These are phyloP conservation scores for Nephrotoma flavescens DNA, from an alignment of 2,888 invertebrate genomes.

Conservation along the genomic window DNA sequence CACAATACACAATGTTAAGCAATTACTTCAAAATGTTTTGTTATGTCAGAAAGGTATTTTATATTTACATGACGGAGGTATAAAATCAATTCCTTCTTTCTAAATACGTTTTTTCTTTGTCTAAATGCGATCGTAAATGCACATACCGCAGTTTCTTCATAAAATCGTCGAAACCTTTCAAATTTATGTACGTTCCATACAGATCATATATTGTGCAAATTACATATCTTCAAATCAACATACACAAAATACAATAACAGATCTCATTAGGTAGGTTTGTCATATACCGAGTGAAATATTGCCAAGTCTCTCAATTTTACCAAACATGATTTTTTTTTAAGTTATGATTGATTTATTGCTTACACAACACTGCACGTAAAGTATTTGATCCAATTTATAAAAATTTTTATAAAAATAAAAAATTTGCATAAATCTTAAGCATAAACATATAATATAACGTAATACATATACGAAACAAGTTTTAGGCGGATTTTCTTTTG, in stretches of 20 bases:
- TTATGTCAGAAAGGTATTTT: background rate
- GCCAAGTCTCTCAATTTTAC: background rate
- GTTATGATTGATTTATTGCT: background rate
- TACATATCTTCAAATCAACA: background rate
- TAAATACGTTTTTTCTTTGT: background rate
- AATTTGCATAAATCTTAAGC: background rate
- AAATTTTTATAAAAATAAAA: background rate
- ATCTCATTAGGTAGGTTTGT: background rate
- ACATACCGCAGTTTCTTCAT: background rate
- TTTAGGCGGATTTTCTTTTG: background rate
- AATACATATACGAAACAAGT: background rate
- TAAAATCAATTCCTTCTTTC: background rate
- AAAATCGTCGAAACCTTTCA: background rate
- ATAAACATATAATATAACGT: background rate
- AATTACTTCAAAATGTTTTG: background rate
- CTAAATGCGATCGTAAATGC: too few species aligned
- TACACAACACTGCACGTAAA: background rate
- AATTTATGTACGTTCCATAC: background rate
- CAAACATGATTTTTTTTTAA: background rate
- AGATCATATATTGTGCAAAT: background rate
- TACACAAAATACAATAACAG: background rate
- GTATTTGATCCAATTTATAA: background rate
- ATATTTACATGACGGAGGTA: background rate
- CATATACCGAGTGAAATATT: background rate
- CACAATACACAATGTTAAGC: background rate